A percentile compares a stretch with the other conserved stretches of the same genome.
Conservation (phyloP, 1,140 invertebrate species). For the Halesus radiatus region DNA sequence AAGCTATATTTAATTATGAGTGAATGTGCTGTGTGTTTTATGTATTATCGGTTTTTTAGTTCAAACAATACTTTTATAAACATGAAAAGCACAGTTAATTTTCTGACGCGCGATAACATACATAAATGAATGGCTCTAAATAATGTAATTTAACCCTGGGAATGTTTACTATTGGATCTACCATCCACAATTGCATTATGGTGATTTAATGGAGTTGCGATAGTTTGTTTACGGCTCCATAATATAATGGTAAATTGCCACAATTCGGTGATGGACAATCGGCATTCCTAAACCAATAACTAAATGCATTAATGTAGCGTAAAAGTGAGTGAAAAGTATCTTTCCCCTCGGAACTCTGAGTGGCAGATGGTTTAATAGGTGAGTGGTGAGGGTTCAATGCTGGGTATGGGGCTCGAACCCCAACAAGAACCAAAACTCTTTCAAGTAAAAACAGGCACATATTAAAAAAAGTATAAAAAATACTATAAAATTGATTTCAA, state of each 20-base stretch:
- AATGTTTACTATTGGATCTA: too few species aligned
- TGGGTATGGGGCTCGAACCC: not conserved
- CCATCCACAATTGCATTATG: not conserved
- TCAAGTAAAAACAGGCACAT: too few species aligned
- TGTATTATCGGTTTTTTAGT: too few species aligned
- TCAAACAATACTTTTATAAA: too few species aligned
- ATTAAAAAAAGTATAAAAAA: too few species aligned
- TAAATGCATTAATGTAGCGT: slow-evolving; percentile 46
- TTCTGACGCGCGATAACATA: too few species aligned
- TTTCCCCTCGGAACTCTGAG: slow-evolving; percentile 23
- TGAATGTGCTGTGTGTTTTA: too few species aligned
- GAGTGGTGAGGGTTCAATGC: not conserved
- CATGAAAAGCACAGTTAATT: too few species aligned
- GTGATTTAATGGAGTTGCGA: not conserved
- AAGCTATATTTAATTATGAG: too few species aligned
- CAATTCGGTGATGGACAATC: slow-evolving; percentile 10
- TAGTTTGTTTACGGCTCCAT: not conserved
- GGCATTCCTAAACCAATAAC: slow-evolving; percentile 33
- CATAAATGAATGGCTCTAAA: too few species aligned
- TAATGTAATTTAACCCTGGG: too few species aligned
- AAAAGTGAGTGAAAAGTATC: slow-evolving; percentile 38
- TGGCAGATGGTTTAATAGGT: slow-evolving; percentile 47
- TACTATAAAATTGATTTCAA: too few species aligned
- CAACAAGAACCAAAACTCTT: not conserved
- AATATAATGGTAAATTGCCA: not conserved